A percentile compares a stretch with the other conserved stretches of the same genome.
Conservation (phyloP, 1,140 invertebrate species). For the Caenorhabditis latens region DNA sequence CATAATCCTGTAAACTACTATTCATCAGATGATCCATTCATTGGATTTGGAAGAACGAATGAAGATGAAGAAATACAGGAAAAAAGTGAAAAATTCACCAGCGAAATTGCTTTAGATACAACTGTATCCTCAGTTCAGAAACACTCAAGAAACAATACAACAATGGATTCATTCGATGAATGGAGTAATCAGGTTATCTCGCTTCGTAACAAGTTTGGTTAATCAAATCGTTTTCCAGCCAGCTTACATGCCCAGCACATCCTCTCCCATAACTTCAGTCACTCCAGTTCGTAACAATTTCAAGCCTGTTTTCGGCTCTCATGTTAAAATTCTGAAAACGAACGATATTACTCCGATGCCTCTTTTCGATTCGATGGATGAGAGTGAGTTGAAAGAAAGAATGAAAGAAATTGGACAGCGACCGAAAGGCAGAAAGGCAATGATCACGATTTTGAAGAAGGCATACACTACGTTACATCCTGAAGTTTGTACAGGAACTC, state of each 20-base stretch:
- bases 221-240: background rate
- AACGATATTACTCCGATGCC: conserved; percentile 40
- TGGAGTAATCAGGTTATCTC: conserved; percentile 33
- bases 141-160: background rate
- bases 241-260: background rate
- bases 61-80: background rate
- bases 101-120: background rate
- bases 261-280: background rate
- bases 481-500: conserved; percentile 19
- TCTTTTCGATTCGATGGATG: conserved; percentile 20
- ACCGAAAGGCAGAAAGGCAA: conserved; percentile 18
- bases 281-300: background rate
- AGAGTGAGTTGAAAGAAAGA: conserved; percentile 19
- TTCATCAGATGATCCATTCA: background rate
- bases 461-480: conserved; percentile 24
- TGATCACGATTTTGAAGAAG: conserved; percentile 30
- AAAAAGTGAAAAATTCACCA: background rate
- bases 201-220: background rate
- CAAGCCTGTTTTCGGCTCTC: background rate
- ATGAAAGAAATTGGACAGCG: conserved; percentile 42
- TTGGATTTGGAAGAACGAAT: conserved; percentile 5
- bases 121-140: background rate
- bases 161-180: conserved; percentile 45
- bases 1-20: conserved; percentile 2
- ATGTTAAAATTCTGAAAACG: conserved; percentile 41